These are phyloP conservation scores for Ferrisia virgata DNA, from an alignment of 2,888 invertebrate genomes.

Conservation along the genomic window DNA sequence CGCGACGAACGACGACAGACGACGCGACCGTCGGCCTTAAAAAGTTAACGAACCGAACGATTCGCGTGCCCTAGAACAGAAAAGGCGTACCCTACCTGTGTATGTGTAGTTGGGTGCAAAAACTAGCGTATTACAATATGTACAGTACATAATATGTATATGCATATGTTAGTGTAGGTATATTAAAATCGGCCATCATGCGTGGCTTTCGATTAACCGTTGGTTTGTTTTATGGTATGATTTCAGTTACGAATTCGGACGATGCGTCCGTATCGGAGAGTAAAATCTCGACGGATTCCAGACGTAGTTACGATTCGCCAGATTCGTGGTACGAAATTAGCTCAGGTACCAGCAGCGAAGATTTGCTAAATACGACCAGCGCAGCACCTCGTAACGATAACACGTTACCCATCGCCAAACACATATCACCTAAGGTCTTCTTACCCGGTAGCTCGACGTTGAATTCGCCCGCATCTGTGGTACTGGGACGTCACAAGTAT, in stretches of 20 bases:
- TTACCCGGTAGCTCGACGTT: conserved; percentile 73
- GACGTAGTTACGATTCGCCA: conserved; percentile 35
- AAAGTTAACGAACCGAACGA: background rate
- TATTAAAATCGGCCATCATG: too few species aligned
- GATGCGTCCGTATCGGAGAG: conserved; percentile 18
- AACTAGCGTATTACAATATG: too few species aligned
- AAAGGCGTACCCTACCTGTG: too few species aligned
- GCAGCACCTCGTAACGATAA: background rate
- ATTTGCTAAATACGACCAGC: background rate
- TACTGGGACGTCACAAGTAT: conserved; percentile 59
- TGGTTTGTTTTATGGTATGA: background rate
- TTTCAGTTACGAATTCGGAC: conserved; percentile 25
- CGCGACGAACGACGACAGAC: background rate
- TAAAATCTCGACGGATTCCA: conserved; percentile 23
- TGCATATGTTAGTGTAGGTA: too few species aligned
- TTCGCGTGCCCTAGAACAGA: background rate
- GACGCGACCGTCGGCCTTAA: background rate
- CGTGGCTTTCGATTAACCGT: background rate
- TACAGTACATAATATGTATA: background rate
- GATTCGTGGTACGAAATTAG: conserved; percentile 36
- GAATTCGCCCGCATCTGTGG: conserved; percentile 78
- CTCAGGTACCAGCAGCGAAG: conserved; percentile 20
- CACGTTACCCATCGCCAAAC: conserved; percentile 49
- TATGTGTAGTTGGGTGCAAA: background rate
- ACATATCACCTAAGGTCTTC: conserved; percentile 74